A percentile compares a stretch with the other conserved stretches of the same genome.
Conservation (phyloP, 2,797 vertebrate genomes). For the Thamnophis elegans region DNA sequence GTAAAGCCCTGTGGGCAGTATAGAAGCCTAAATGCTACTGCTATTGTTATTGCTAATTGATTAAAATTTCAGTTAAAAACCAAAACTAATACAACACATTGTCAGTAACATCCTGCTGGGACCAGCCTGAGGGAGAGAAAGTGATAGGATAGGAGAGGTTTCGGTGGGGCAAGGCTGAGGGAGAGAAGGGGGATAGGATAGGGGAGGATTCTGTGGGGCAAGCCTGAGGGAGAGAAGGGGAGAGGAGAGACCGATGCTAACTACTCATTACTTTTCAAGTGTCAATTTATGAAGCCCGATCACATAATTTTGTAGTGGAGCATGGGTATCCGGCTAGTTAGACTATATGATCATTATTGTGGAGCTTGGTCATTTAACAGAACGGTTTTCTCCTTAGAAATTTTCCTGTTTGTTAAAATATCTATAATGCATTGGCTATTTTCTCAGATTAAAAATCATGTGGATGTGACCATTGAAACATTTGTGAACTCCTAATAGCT, state of each 20-base stretch:
- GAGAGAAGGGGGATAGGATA: no score
- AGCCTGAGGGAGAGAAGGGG: no score
- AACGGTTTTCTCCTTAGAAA: background rate
- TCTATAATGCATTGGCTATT: background rate
- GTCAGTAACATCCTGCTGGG: background rate
- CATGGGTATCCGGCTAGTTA: no score
- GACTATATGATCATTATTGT: background rate
- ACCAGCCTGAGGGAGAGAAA: no score
- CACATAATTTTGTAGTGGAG: no score
- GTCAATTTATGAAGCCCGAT: no score
- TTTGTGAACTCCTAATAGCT: background rate
- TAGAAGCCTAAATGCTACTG: background rate
- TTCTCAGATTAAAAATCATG: background rate
- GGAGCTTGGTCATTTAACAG: background rate
- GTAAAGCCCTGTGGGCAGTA: background rate
- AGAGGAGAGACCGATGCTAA: no score
- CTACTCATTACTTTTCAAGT: no score
- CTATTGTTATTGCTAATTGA: background rate
- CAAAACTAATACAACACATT: background rate
- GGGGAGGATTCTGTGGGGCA: no score
- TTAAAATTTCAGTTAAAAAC: constrained; percentile 1
- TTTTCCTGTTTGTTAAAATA: background rate
- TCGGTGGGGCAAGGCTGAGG: no score
- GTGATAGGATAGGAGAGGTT: no score
- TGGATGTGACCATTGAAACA: background rate